Evolutionary conservation across 1,140 invertebrate genomes (phyloP), one percentile per base, ranked within the genome.

Genomic region (Lepeophtheirus salmonis): DNA sequence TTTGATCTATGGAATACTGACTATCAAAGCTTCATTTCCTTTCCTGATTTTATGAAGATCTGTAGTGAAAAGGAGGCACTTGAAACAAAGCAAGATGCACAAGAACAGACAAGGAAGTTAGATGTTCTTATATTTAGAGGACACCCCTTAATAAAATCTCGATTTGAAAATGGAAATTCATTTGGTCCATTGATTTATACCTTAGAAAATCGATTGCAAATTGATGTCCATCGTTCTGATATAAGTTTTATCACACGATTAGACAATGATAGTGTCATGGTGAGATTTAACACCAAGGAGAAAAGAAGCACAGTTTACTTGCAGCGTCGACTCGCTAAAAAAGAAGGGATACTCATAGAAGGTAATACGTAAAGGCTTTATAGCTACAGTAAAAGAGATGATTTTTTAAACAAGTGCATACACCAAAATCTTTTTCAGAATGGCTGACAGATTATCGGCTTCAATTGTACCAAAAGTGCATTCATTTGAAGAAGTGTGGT

Each of bases 61-160:
- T 57, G 26, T 57, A 10, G 22, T 17, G 55, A 57, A 41, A 24
- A 25, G 26, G 26, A 57, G 16, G 26, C 13, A 12, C 55, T 57
- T 12, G 26, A 23, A 3, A 25, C 23, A 12, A 57, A 57, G 55
- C 55, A 57, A 48, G 55, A 57, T 57, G 55, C 55, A 26, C 22
- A 26, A 4, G 55, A 57, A 21, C 55, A 57, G 20, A 48, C 20
- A 10, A 14, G 26, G 26, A 57, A 24, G 25, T 57, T 57, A 21
- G 26, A 57, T 25, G 16, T 17, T 41, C 55, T 57, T 18, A 50
- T 57, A 2, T 17, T 57, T 2, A 57, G 22, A 48, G 55, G 55
- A 50, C 55, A 20, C 3, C 16, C 26, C 2, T 17, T 57, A 17
- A n/a, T 23, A 50, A 57, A 17, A 25, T 24, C 55, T n/a, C 17